Conservation (phyloP, 1,140 invertebrate species). For the Meloidogyne floridensis region DNA sequence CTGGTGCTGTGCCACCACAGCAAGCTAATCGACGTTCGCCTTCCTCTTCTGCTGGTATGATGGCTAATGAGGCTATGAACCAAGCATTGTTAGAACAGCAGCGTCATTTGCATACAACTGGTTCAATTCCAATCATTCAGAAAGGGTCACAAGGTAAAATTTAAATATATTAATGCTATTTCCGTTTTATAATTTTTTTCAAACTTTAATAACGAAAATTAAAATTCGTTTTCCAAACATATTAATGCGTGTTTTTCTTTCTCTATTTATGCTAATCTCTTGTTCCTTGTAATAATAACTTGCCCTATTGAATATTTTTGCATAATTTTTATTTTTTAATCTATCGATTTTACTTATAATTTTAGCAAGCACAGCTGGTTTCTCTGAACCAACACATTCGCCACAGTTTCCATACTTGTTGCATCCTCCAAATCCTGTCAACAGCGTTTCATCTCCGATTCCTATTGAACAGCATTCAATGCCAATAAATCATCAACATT, state of each 20-base stretch:
- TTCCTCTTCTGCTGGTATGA: neutral
- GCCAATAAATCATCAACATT: neutral
- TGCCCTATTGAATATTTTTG: too few species aligned
- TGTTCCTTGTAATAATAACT: too few species aligned
- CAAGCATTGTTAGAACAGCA: neutral
- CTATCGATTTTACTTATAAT: neutral
- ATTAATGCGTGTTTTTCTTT: too few species aligned
- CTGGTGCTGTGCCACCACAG: neutral
- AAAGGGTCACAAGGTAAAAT: neutral
- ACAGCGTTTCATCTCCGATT: neutral
- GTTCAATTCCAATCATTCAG: neutral
- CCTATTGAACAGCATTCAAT: neutral
- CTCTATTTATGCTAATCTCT: too few species aligned
- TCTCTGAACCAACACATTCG: neutral
- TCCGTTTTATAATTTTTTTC: too few species aligned
- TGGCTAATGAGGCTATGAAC: neutral
- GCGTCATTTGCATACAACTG: neutral
- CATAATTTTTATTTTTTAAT: neutral
- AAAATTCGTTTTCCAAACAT: too few species aligned
- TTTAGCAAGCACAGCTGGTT: neutral
- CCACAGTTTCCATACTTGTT: neutral
- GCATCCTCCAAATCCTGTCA: neutral
- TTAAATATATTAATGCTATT: neutral
- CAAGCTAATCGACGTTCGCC: neutral
- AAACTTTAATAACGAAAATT: too few species aligned